Evolutionary conservation across 1,140 invertebrate species (phyloP).

Genomic region (Ganaspis sp.): DNA sequence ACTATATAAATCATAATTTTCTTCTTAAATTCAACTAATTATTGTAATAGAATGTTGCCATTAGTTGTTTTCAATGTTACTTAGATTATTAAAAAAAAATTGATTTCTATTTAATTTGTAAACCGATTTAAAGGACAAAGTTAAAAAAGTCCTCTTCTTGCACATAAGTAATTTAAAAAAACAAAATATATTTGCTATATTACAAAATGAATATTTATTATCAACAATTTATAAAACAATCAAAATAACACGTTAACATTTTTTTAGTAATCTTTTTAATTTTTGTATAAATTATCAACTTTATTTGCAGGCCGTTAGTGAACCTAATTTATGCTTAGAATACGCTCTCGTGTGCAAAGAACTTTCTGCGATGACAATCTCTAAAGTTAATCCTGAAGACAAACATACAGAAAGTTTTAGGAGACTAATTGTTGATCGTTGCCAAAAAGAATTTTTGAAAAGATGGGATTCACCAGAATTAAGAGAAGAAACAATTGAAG

Average conservation of each 20-base stretch:
- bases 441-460: slow-evolving; percentile 92
- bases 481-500: slow-evolving; percentile 78
- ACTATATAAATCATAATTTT: slow-evolving; percentile 43
- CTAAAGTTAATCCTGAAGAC: slow-evolving; percentile 55
- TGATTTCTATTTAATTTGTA: no score
- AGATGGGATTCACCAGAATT: slow-evolving; percentile 82
- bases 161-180: no score
- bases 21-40: no score
- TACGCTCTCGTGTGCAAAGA: slow-evolving; percentile 92
- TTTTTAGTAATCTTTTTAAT: slow-evolving; percentile 36
- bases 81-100: no score
- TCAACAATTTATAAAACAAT: not conserved
- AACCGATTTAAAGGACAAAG: no score
- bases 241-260: not conserved
- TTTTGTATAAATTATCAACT: not conserved
- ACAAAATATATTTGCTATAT: no score
- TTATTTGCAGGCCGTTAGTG: slow-evolving; percentile 86
- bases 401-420: slow-evolving; percentile 82
- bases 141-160: not conserved
- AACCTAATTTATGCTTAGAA: slow-evolving; percentile 92
- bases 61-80: slow-evolving; percentile 33
- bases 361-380: slow-evolving; percentile 79
- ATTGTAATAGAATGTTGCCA: not conserved
- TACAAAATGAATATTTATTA: not conserved
- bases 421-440: slow-evolving; percentile 87